These are phyloP conservation scores for Liasis olivaceus DNA, from an alignment of 2,797 vertebrate species.

Conservation along the genomic window DNA sequence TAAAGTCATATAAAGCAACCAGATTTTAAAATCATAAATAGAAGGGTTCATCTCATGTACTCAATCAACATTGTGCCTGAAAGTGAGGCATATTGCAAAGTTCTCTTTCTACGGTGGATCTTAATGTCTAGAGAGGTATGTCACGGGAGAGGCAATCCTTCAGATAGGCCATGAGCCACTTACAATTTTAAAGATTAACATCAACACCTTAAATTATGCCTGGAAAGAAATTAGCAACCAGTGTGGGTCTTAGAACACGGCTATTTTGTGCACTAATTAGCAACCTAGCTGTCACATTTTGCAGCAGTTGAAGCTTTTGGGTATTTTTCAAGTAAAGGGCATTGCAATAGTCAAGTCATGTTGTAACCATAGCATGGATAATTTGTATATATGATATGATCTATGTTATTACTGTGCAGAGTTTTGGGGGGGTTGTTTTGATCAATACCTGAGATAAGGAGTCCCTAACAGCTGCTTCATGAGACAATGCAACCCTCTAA, in stretches of 20 bases:
- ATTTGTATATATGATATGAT: not conserved
- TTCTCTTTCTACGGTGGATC: not conserved
- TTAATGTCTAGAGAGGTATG: not conserved
- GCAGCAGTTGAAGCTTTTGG: not conserved
- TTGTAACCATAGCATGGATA: not conserved
- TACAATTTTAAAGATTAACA: not conserved
- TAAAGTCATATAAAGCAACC: not conserved
- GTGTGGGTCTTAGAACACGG: not conserved
- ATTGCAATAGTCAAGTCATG: not conserved
- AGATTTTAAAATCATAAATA: not conserved
- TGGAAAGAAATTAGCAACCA: not conserved
- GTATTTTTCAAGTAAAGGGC: not conserved
- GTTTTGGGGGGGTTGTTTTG: not conserved
- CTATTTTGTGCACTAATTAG: not conserved
- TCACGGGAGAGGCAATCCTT: not conserved
- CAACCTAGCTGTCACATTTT: not conserved
- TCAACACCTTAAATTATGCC: not conserved
- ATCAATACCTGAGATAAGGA: not conserved
- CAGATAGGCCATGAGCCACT: not conserved
- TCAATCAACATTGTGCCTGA: not conserved
- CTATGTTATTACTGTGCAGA: not conserved
- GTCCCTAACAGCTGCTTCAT: too few relatives aligned
- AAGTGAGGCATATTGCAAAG: not conserved
- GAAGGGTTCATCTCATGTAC: not conserved
- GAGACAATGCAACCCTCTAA: too few relatives aligned